Percentiles rank a stretch among this genome's conserved stretches.
Evolutionary conservation across 2,797 vertebrate genomes (phyloP).

Genomic region (Gadopsis marmoratus): DNA sequence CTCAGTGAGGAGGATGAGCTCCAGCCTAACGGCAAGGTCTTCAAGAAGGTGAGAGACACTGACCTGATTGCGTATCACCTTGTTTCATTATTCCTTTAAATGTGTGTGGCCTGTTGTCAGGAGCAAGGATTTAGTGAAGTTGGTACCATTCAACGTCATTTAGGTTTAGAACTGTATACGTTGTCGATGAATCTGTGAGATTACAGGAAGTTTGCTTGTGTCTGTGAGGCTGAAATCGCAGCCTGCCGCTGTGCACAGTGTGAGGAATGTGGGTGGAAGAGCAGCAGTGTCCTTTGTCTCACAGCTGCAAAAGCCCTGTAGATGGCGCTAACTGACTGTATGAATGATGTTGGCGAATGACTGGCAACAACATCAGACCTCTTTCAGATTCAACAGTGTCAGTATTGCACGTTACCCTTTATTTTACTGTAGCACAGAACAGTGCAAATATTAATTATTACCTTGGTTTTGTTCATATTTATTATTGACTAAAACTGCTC

Average conservation of each 20-base stretch:
- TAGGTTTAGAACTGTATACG: neutral
- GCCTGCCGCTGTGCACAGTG: constrained; percentile 38
- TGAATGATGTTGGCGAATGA: neutral
- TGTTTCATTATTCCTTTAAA: neutral
- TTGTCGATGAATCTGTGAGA: constrained; percentile 4
- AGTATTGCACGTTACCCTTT: neutral
- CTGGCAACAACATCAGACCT: neutral
- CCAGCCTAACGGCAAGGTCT: constrained; percentile 96
- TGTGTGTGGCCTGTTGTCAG: neutral
- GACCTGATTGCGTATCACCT: neutral
- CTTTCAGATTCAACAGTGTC: neutral
- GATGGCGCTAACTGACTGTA: constrained; percentile 60
- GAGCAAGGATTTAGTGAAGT: neutral
- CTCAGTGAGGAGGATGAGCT: constrained; percentile 97
- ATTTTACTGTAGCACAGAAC: neutral
- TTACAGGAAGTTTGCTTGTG: constrained; percentile 8
- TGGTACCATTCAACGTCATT: neutral
- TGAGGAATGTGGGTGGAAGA: constrained; percentile 49
- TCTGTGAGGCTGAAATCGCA: constrained; percentile 14
- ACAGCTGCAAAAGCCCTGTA: constrained; percentile 49
- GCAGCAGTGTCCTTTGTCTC: constrained; percentile 13
- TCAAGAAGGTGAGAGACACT: constrained; percentile 93
- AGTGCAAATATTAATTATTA: neutral
- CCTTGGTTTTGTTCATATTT: neutral
- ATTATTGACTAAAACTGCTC: neutral